Evolutionary conservation across 92 coral and sea anemone species (phyloP).

Genomic region (Palythoa caribaeorum): DNA sequence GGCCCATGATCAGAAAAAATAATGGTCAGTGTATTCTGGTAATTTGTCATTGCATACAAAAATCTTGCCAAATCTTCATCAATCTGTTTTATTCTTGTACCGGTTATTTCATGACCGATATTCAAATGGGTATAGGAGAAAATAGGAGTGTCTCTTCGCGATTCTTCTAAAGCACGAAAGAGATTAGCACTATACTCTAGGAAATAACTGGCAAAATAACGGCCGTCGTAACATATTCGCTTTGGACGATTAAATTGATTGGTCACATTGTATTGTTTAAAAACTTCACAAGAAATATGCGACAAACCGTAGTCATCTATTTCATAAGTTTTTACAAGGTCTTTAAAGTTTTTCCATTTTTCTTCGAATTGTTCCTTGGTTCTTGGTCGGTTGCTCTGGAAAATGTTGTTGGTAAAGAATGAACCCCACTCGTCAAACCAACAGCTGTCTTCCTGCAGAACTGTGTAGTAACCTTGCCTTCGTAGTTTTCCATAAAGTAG

Average conservation of each 20-base stretch:
- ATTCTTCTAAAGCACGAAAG: slow-evolving; percentile 65
- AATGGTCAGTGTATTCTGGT: slow-evolving; percentile 84
- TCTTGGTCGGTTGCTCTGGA: slow-evolving; percentile 68
- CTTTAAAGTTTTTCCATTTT: slow-evolving; percentile 70
- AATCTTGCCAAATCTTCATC: slow-evolving; percentile 80
- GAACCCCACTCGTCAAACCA: slow-evolving; percentile 98
- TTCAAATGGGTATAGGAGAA: slow-evolving; percentile 89
- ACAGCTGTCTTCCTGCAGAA: slow-evolving; percentile 94
- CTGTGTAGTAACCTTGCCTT: slow-evolving; percentile 81
- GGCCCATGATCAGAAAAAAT: slow-evolving; percentile 96
- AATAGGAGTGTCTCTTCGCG: slow-evolving; percentile 68
- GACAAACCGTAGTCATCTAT: slow-evolving; percentile 91
- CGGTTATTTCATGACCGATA: slow-evolving; percentile 86
- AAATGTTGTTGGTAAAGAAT: slow-evolving; percentile 77
- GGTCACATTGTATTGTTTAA: slow-evolving; percentile 76
- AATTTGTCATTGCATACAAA: slow-evolving; percentile 69
- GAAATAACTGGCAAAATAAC: slow-evolving; percentile 76
- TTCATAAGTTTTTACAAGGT: slow-evolving; percentile 42
- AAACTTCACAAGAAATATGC: slow-evolving; percentile 80
- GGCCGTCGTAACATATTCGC: slow-evolving; percentile 82
- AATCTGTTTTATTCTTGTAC: slow-evolving; percentile 82
- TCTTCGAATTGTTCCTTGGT: slow-evolving; percentile 62
- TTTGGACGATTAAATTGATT: slow-evolving; percentile 84
- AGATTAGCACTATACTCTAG: slow-evolving; percentile 73
- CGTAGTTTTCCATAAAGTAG: slow-evolving; percentile 69